Evolutionary conservation across 2,888 invertebrate genomes (phyloP).

Genomic region (Ophion obscuratus): DNA sequence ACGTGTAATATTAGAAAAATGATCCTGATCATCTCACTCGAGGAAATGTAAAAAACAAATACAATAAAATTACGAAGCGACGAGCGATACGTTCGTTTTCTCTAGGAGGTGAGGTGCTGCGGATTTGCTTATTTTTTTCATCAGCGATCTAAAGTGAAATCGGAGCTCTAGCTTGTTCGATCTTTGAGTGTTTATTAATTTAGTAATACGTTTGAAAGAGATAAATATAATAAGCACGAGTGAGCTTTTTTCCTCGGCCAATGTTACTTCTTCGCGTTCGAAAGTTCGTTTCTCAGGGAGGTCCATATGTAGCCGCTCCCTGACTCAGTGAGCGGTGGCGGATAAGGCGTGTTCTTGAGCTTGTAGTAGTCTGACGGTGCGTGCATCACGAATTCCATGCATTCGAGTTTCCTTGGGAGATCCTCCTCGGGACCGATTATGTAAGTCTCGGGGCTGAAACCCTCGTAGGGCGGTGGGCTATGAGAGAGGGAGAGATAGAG

Average conservation of each 20-base stretch:
- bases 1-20: conserved; percentile 4
- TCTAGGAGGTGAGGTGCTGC: not conserved
- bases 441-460: conserved; percentile 95
- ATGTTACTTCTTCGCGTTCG: conserved; percentile 71
- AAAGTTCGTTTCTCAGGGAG: conserved; percentile 79
- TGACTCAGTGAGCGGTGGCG: conserved; percentile 84
- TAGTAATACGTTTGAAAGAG: not conserved
- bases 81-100: not conserved
- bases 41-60: conserved; percentile 13
- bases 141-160: not conserved
- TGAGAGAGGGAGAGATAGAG: too few relatives aligned
- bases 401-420: conserved; percentile 92
- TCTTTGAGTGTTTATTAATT: not conserved
- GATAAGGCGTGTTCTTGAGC: conserved; percentile 91
- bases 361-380: conserved; percentile 96
- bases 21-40: not conserved
- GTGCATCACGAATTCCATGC: conserved; percentile 96
- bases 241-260: not conserved
- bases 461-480: conserved; percentile 90
- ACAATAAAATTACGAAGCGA: conserved; percentile 32
- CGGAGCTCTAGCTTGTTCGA: not conserved
- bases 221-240: not conserved
- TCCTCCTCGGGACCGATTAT: conserved; percentile 97
- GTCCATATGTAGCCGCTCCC: conserved; percentile 82
- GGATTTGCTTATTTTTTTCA: not conserved